phyloP scores from a whole-genome alignment of 2,888 invertebrate species.

The Sipunculus nudus region DNA sequence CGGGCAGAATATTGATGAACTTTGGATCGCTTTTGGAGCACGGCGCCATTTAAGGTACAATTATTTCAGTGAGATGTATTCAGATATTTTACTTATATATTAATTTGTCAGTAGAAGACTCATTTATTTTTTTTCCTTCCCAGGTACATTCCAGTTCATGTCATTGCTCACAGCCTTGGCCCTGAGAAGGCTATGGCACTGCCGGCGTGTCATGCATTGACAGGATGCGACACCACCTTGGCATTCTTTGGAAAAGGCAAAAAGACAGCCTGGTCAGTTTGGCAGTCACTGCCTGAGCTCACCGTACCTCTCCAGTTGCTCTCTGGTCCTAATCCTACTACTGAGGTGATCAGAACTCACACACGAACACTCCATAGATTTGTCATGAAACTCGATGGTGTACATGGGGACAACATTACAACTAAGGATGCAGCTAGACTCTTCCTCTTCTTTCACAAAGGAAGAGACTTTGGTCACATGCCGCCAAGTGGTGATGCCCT shows the following conservation, averaged over 20 bases:
- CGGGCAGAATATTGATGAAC: conserved; percentile 17
- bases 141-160: conserved; percentile 16
- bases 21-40: conserved; percentile 23
- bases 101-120: too few species aligned
- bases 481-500: conserved; percentile 22
- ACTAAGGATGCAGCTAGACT: conserved; percentile 13
- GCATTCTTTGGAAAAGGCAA: conserved; percentile 24
- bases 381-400: background rate
- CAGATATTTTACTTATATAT: background rate
- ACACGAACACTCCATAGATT: background rate
- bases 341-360: background rate
- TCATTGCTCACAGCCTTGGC: conserved; percentile 11
- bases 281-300: background rate
- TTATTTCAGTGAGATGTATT: too few species aligned
- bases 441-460: conserved; percentile 16
- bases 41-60: conserved; percentile 17
- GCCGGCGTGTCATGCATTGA: conserved; percentile 22
- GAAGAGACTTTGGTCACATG: conserved; percentile 20
- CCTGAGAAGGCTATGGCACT: background rate
- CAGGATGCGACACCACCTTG: conserved; percentile 27
- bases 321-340: background rate
- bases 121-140: too few species aligned
- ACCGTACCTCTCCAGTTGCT: conserved; percentile 7
- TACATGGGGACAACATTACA: conserved; percentile 1
- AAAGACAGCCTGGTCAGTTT: conserved; percentile 16